Evolutionary conservation across 2,888 invertebrate species (phyloP).

Genomic region (Lucinisca nassula): DNA sequence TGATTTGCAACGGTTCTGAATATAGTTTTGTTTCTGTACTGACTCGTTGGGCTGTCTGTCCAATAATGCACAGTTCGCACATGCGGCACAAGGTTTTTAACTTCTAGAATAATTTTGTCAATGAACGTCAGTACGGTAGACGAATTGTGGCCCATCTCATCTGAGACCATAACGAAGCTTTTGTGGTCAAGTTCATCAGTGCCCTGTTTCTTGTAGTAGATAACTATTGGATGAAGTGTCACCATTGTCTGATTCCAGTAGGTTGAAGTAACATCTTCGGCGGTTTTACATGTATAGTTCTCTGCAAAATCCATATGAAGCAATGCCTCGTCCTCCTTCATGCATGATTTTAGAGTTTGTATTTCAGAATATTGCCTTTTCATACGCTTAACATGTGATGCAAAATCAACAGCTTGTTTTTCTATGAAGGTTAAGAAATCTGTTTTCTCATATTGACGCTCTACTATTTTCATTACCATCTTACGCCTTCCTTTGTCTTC

Average conservation of each 20-base stretch:
- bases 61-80: conserved; percentile 27
- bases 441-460: not conserved
- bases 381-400: not conserved
- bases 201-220: conserved; percentile 7
- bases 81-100: conserved; percentile 26
- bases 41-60: conserved; percentile 40
- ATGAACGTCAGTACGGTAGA: not conserved
- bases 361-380: conserved; percentile 5
- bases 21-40: conserved; percentile 39
- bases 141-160: not conserved
- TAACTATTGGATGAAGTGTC: conserved; percentile 17
- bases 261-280: conserved; percentile 21
- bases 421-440: not conserved
- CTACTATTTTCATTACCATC: conserved; percentile 15
- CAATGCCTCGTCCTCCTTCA: not conserved
- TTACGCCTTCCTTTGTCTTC: conserved; percentile 23
- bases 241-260: conserved; percentile 23
- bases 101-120: conserved; percentile 21
- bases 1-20: no score
- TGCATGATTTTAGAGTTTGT: not conserved
- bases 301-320: conserved; percentile 36
- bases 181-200: not conserved
- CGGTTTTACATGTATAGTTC: conserved; percentile 12
- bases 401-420: not conserved
- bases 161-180: conserved; percentile 24